These are phyloP conservation scores for Myopa testacea DNA, from an alignment of 2,888 invertebrate species.

Conservation along the genomic window DNA sequence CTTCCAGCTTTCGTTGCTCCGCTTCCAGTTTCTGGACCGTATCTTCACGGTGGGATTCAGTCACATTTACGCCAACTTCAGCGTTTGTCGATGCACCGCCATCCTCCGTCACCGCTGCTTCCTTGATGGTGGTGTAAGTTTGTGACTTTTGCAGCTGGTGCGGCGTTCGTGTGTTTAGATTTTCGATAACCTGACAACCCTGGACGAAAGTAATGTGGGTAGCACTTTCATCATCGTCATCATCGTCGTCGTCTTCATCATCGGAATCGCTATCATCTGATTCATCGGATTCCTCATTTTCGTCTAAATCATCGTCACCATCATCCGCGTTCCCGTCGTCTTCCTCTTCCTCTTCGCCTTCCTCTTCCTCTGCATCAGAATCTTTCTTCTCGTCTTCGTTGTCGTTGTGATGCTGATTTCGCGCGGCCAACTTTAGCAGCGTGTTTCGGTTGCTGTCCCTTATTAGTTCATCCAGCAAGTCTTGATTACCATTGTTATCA, in stretches of 20 bases:
- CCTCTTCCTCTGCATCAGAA: conserved; percentile 54
- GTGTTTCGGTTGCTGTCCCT: conserved; percentile 63
- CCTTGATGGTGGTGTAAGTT: conserved; percentile 60
- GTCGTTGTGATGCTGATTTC: conserved; percentile 41
- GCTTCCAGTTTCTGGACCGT: conserved; percentile 60
- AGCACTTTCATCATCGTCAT: conserved; percentile 52
- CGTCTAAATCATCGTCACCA: conserved; percentile 56
- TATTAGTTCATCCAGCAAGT: conserved; percentile 58
- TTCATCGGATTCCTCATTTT: conserved; percentile 50
- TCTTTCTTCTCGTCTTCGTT: conserved; percentile 58
- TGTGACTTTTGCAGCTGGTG: conserved; percentile 61
- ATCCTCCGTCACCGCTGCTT: conserved; percentile 48
- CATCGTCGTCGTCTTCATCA: conserved; percentile 57
- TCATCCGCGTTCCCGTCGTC: conserved; percentile 65
- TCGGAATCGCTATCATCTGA: conserved; percentile 50
- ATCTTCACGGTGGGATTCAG: conserved; percentile 33
- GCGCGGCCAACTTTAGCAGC: conserved; percentile 53
- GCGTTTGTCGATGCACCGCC: background rate
- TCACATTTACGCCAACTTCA: conserved; percentile 4
- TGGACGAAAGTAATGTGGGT: conserved; percentile 59
- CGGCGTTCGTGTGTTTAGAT: conserved; percentile 62
- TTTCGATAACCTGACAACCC: conserved; percentile 66
- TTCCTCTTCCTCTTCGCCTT: conserved; percentile 51
- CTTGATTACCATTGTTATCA: conserved; percentile 62
- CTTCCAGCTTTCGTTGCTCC: conserved; percentile 61